Conservation (phyloP, 2,113 vertebrate genomes). For the Ptilonorhynchus violaceus region DNA sequence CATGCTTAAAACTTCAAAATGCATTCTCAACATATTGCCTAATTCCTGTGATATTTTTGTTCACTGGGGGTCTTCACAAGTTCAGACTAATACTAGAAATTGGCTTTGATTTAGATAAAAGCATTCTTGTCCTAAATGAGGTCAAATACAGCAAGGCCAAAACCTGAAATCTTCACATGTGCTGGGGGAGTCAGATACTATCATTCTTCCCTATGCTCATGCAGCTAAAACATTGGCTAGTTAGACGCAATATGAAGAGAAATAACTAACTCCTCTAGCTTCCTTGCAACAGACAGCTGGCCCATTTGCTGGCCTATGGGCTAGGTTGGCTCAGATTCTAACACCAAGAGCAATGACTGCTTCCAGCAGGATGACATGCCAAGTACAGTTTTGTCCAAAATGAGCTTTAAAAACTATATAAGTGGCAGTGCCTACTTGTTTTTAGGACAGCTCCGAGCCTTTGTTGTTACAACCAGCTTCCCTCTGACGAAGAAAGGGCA, state of each 20-base stretch:
- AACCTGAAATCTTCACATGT: constrained; percentile 48
- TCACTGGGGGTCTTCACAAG: constrained; percentile 57
- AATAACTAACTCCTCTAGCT: not conserved
- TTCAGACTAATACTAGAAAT: constrained; percentile 49
- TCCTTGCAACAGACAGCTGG: not conserved
- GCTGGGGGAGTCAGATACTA: constrained; percentile 9
- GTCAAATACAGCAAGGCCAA: constrained; percentile 31
- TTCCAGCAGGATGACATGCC: not conserved
- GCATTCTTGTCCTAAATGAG: constrained; percentile 56
- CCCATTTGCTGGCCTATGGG: not conserved
- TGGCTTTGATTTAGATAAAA: constrained; percentile 66
- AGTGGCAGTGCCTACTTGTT: not conserved
- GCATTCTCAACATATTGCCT: constrained; percentile 56
- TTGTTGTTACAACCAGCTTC: not conserved
- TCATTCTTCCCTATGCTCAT: not conserved
- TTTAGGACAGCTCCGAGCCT: not conserved
- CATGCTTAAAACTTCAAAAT: constrained; percentile 63
- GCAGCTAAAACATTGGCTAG: not conserved
- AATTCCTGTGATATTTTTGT: constrained; percentile 61
- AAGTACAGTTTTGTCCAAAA: not conserved
- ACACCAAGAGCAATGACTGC: not conserved
- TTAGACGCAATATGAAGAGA: not conserved
- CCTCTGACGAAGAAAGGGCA: not conserved
- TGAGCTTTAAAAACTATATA: not conserved
- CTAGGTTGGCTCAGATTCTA: not conserved